A percentile compares a stretch with the other conserved stretches of the same genome.
Conservation (phyloP, 2,797 vertebrate species). For the Urocyon cinereoargenteus region DNA sequence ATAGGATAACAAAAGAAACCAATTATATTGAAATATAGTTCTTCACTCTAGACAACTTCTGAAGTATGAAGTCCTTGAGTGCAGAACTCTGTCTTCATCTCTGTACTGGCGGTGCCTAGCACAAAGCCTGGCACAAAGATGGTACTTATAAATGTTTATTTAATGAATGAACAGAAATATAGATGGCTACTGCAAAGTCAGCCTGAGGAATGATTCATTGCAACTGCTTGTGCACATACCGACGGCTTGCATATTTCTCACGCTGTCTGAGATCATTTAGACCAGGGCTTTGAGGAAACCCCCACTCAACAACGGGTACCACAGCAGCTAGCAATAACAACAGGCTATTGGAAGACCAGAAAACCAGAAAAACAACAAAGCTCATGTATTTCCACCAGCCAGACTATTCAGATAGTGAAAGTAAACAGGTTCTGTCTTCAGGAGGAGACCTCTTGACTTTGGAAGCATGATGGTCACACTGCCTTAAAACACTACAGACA, state of each 20-base stretch:
- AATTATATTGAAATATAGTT: neutral
- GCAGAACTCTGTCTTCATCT: constrained; percentile 1
- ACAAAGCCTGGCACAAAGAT: constrained; percentile 63
- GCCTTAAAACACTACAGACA: constrained; percentile 46
- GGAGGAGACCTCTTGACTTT: constrained; percentile 27
- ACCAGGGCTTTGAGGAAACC: neutral
- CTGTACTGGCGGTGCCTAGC: constrained; percentile 48
- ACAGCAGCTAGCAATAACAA: constrained; percentile 50
- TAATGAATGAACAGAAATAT: constrained; percentile 54
- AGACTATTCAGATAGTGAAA: constrained; percentile 55
- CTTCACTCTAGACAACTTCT: neutral
- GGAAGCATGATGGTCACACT: constrained; percentile 2
- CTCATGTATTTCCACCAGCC: constrained; percentile 49
- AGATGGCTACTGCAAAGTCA: constrained; percentile 66
- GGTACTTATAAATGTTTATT: constrained; percentile 46
- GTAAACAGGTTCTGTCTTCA: constrained; percentile 54
- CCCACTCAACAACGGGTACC: neutral
- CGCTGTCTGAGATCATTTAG: constrained; percentile 11
- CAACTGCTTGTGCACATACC: constrained; percentile 15
- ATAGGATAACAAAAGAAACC: constrained; percentile 40
- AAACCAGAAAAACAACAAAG: constrained; percentile 68
- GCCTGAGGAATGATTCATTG: constrained; percentile 66
- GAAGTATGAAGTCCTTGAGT: constrained; percentile 42
- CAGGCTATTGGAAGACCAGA: constrained; percentile 64
- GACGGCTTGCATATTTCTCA: constrained; percentile 15